Conservation (phyloP, 2,113 vertebrate genomes). For the Podarcis raffonei region DNA sequence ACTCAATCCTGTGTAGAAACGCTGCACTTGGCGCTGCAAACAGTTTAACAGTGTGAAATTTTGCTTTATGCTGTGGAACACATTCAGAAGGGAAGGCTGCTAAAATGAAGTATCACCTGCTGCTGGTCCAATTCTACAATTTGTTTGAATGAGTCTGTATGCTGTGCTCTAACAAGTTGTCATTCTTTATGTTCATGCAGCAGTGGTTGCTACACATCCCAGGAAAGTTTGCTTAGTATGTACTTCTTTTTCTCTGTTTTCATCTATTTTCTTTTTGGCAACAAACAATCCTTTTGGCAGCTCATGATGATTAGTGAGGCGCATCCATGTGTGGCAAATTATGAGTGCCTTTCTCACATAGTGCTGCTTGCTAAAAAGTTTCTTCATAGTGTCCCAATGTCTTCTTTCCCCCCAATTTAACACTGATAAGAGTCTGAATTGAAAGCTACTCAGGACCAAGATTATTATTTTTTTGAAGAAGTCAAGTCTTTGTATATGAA, state of each 20-base stretch:
- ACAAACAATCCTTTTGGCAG: conserved; percentile 36
- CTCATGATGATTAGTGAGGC: conserved; percentile 35
- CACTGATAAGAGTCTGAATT: conserved; percentile 33
- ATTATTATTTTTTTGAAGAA: conserved; percentile 48
- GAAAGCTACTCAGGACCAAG: conserved; percentile 60
- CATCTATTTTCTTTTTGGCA: conserved; percentile 48
- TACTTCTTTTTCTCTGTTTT: background rate
- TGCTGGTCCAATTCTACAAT: conserved; percentile 34
- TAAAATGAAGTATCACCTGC: background rate
- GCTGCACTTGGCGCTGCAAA: conserved; percentile 18
- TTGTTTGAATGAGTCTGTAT: background rate
- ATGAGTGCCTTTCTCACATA: background rate
- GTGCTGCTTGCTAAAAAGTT: conserved; percentile 26
- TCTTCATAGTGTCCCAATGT: background rate
- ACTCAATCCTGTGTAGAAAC: background rate
- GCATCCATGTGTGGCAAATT: background rate
- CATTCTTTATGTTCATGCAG: conserved; percentile 15
- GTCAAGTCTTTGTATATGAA: conserved; percentile 53
- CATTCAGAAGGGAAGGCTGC: conserved; percentile 6
- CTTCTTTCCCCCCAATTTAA: conserved; percentile 45
- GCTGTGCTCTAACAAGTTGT: background rate
- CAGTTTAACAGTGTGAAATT: conserved; percentile 11
- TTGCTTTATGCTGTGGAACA: conserved; percentile 10
- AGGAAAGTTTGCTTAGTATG: conserved; percentile 25
- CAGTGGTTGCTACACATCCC: conserved; percentile 10